Percentiles rank a stretch among this genome's conserved stretches.
Evolutionary conservation across 1,140 invertebrate genomes (phyloP).

Genomic region (Cardiocondyla obscurior): DNA sequence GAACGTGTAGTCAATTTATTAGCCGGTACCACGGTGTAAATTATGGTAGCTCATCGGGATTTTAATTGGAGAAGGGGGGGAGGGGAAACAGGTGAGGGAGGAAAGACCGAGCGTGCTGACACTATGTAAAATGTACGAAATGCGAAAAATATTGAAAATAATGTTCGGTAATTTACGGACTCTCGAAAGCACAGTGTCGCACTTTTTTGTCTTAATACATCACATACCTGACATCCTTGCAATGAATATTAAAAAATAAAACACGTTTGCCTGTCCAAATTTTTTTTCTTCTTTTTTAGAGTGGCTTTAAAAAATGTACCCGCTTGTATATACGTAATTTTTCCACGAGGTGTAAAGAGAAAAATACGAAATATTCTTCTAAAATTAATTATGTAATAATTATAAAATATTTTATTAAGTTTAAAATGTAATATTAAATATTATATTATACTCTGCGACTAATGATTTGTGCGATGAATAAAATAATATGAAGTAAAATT

Average conservation of each 20-base stretch:
- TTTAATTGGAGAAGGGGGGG: constrained; percentile 33
- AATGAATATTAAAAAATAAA: background rate
- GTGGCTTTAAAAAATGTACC: too few species aligned
- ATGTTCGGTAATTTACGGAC: background rate
- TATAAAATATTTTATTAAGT: background rate
- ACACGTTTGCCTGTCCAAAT: too few species aligned
- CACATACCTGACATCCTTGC: background rate
- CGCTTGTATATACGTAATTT: too few species aligned
- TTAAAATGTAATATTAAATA: background rate
- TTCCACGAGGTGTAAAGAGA: background rate
- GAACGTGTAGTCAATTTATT: constrained; percentile 40
- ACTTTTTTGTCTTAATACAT: background rate
- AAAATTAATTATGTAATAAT: background rate
- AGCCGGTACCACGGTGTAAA: constrained; percentile 23
- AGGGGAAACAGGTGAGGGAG: background rate
- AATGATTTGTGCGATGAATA: background rate
- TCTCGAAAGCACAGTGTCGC: background rate
- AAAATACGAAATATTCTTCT: background rate
- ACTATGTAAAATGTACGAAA: background rate
- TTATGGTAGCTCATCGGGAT: background rate
- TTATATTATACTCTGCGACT: background rate
- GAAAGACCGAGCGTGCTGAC: background rate
- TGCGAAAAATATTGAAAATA: constrained; percentile 8
- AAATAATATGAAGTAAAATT: background rate
- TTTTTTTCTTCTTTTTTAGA: background rate